These are phyloP conservation scores for Melanogrammus aeglefinus DNA, from an alignment of 2,797 vertebrate genomes.

Conservation along the genomic window DNA sequence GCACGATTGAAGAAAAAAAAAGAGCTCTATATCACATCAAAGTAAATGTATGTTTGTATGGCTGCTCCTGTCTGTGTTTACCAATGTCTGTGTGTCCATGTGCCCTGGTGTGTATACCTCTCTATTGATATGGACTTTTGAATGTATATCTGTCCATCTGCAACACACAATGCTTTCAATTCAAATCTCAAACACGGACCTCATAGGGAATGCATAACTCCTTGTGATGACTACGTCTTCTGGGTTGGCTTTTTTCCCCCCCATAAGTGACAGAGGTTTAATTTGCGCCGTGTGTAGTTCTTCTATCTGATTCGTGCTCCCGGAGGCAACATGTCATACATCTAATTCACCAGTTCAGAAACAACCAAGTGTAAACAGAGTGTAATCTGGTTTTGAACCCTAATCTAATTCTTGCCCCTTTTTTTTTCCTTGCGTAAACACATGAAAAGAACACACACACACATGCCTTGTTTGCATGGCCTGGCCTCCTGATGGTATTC, in stretches of 20 bases:
- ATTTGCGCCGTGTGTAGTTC: constrained; percentile 37
- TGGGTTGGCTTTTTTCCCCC: constrained; percentile 53
- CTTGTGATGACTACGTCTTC: constrained; percentile 7
- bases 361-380: constrained; percentile 40
- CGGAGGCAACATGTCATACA: constrained; percentile 36
- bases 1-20: constrained; percentile 33
- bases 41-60: background rate
- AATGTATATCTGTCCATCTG: background rate
- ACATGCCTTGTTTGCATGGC: constrained; percentile 22
- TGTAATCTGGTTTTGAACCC: constrained; percentile 22
- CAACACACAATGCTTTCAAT: background rate
- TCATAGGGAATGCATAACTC: background rate
- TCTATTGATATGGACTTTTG: constrained; percentile 28
- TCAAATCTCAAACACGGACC: background rate
- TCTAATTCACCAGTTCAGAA: constrained; percentile 37
- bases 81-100: background rate
- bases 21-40: constrained; percentile 34
- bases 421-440: constrained; percentile 40
- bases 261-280: constrained; percentile 43
- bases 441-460: constrained; percentile 6
- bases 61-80: background rate
- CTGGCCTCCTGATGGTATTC: constrained; percentile 17
- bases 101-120: constrained; percentile 12
- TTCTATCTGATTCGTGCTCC: constrained; percentile 49
- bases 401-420: background rate